These are phyloP conservation scores for Dendrocincla fuliginosa DNA, from an alignment of 2,797 vertebrate species.

Conservation along the genomic window DNA sequence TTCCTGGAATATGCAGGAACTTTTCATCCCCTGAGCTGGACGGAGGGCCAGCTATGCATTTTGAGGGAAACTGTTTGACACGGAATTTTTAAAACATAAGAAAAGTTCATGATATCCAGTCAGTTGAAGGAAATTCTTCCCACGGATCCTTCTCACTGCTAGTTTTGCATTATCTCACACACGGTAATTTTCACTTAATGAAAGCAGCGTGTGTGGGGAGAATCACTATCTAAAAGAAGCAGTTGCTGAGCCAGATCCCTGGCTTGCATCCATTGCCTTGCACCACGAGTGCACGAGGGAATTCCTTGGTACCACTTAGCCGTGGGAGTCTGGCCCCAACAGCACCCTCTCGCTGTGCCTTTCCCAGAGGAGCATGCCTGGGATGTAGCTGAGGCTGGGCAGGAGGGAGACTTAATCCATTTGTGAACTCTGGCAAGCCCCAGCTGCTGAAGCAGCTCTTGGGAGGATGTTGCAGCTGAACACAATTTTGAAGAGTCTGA, in stretches of 20 bases:
- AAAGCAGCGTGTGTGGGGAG: neutral
- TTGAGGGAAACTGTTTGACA: neutral
- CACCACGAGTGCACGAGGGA: neutral
- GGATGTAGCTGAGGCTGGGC: neutral
- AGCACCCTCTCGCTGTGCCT: neutral
- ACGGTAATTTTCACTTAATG: neutral
- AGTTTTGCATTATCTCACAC: neutral
- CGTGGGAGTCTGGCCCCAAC: neutral
- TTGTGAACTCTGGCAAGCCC: constrained; percentile 2
- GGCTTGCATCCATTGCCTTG: neutral
- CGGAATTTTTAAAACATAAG: neutral
- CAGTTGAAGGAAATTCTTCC: neutral
- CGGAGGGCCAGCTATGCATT: neutral
- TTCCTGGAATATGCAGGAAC: neutral
- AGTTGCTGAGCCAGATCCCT: neutral
- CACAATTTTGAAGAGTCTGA: neutral
- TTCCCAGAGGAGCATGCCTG: accelerated
- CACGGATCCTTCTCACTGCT: neutral
- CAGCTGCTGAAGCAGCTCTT: neutral
- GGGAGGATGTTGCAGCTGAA: constrained; percentile 8
- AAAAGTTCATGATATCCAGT: neutral
- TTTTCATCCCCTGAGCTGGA: neutral
- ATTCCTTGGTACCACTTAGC: neutral
- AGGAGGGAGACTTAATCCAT: neutral
- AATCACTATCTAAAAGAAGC: neutral